Evolutionary conservation across 2,113 vertebrate species (phyloP), one percentile per base, ranked within the genome.

Genomic region (Seriola dumerili): DNA sequence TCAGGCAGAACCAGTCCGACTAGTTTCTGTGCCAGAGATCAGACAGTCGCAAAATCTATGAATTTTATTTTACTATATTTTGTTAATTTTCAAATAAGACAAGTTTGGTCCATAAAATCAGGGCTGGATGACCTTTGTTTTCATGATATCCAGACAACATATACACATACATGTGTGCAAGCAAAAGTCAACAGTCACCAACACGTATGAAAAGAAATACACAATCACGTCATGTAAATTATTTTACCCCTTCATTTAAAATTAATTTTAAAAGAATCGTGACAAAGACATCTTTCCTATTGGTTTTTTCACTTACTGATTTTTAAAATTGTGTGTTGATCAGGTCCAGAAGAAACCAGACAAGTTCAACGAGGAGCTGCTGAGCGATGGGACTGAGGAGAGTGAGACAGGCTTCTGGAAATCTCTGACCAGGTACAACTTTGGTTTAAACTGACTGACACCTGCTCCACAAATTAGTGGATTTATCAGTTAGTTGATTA

Each of bases 331-430:
- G 1, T 44, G 4, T 74, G 34, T 78, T 36, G 23, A 44, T 88
- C 94, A 99, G 98, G 98, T 99, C 74, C 98, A 99, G 94, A 99
- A 99, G 90, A 99, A 98, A 92, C 84, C 97, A 2, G 97, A 99
- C 84, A 99, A 97, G 96, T 95, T 97, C 82, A 97, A 96, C 12
- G 98, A 99, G 94, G 98, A 99, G 88, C 94, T 99, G 11, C 94
- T 99, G 63, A 99, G 97, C 58, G 98, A 99, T 9, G 96, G 91
- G 34, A 95, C 94, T 3, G 96, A 78, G 76, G 98, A 99, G 71
- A 96, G 96, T 5, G 97, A 99, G 66, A 94, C 96, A 5, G 97
- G 98, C 87, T 99, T 99, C 92, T 99, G 98, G 98, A 96, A 97
- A 59, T 99, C 98, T 78, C 95, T 99, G 72, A 96, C 97, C 93